These are phyloP conservation scores for Venusia cambrica DNA, from an alignment of 2,888 invertebrate genomes.

Conservation along the genomic window DNA sequence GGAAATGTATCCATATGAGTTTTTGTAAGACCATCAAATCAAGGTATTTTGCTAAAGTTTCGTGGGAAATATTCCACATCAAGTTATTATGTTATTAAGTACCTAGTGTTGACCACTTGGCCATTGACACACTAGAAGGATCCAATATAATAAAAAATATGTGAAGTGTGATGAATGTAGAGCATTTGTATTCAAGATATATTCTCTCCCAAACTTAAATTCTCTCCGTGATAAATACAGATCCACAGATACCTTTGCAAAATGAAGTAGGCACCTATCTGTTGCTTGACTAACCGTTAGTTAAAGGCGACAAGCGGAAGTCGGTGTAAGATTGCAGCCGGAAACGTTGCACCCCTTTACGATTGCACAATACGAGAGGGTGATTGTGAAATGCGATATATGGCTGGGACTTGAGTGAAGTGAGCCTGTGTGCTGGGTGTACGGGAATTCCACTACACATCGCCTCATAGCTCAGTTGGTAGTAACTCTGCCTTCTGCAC, in stretches of 20 bases:
- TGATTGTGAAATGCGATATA: conserved; percentile 30
- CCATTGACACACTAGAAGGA: no score
- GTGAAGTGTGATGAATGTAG: no score
- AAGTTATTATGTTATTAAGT: no score
- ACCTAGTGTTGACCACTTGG: no score
- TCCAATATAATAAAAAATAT: no score
- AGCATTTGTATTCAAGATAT: no score
- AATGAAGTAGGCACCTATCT: conserved; percentile 6
- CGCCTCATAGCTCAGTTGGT: no score
- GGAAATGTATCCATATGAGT: conserved; percentile 1
- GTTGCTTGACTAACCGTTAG: conserved; percentile 23
- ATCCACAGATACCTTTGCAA: background rate
- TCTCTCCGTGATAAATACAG: background rate
- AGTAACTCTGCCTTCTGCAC: no score
- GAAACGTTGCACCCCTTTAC: conserved; percentile 57
- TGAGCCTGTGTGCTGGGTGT: conserved; percentile 7
- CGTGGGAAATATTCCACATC: no score
- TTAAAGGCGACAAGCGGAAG: conserved; percentile 49
- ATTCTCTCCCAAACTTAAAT: no score
- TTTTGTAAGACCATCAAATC: no score
- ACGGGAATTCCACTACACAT: conserved; percentile 6
- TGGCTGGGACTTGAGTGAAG: conserved; percentile 18
- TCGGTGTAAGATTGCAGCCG: conserved; percentile 71
- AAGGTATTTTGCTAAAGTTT: no score
- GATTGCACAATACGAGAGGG: conserved; percentile 40